Percentiles rank a stretch among this genome's conserved stretches.
Conservation (phyloP, 2,797 vertebrate genomes). For the Sternotherus odoratus region DNA sequence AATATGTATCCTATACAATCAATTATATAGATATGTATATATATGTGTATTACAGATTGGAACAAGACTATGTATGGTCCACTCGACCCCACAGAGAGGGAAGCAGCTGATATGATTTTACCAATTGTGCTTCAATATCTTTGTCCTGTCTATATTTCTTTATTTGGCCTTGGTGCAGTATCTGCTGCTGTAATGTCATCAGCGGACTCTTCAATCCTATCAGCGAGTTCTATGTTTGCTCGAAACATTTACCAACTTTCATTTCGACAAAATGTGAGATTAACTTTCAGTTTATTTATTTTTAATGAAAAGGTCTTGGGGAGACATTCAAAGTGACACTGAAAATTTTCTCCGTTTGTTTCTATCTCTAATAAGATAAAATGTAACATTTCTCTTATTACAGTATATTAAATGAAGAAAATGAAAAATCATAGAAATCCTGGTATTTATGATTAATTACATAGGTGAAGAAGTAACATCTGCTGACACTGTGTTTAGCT, state of each 20-base stretch:
- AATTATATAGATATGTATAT: background rate
- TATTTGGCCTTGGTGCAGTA: slow-evolving; percentile 95
- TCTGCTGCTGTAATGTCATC: slow-evolving; percentile 99
- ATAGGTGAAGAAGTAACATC: background rate
- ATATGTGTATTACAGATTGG: slow-evolving; percentile 87
- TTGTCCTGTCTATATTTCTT: slow-evolving; percentile 94
- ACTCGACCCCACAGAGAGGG: slow-evolving; percentile 84
- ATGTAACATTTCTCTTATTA: background rate
- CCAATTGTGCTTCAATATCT: slow-evolving; percentile 96
- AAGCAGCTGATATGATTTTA: slow-evolving; percentile 96
- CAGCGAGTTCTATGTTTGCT: slow-evolving; percentile 98
- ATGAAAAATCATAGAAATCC: background rate
- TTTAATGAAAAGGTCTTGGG: background rate
- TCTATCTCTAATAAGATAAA: background rate
- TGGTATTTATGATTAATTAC: background rate
- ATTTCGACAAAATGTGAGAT: slow-evolving; percentile 94
- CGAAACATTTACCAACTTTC: slow-evolving; percentile 97
- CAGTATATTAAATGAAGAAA: background rate
- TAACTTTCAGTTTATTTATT: background rate
- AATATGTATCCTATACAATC: background rate
- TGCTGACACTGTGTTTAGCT: background rate
- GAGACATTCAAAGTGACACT: background rate
- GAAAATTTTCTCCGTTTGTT: background rate
- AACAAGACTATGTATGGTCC: slow-evolving; percentile 90
- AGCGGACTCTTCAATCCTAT: slow-evolving; percentile 97